A percentile compares a stretch with the other conserved stretches of the same genome.
Evolutionary conservation across 1,140 invertebrate species (phyloP).

Genomic region (Lordiphosa collinella): DNA sequence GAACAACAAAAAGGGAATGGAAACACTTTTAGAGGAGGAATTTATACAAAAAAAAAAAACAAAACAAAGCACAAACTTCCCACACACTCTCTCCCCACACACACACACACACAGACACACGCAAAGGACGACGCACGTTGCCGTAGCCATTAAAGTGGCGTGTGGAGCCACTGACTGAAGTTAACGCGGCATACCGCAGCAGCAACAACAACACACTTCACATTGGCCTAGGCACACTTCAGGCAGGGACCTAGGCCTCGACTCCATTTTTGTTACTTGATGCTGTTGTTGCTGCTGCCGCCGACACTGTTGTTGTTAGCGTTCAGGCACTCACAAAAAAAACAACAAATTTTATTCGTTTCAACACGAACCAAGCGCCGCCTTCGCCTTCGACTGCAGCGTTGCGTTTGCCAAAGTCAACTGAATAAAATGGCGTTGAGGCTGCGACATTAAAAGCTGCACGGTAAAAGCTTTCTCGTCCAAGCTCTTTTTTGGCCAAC

Average conservation of each 20-base stretch:
- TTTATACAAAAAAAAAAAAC: constrained; percentile 12
- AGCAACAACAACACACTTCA: constrained; percentile 4
- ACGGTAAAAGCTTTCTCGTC: too few species aligned
- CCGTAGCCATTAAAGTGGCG: constrained; percentile 29
- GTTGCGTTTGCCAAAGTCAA: constrained; percentile 33
- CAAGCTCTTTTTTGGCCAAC: not conserved
- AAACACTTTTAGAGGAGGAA: constrained; percentile 7
- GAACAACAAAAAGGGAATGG: constrained; percentile 12
- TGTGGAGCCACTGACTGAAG: constrained; percentile 10
- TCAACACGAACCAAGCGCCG: too few species aligned
- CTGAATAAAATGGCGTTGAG: constrained; percentile 17
- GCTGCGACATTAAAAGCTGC: constrained; percentile 13
- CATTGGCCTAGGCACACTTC: constrained; percentile 7
- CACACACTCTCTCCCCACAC: constrained; percentile 3
- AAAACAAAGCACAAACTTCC: constrained; percentile 36
- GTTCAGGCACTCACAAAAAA: not conserved
- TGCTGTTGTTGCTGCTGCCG: not conserved
- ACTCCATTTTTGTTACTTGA: constrained; percentile 5
- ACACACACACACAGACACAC: constrained; percentile 14
- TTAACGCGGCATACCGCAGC: not conserved
- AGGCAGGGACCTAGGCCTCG: not conserved
- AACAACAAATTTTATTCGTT: too few species aligned
- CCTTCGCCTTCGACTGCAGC: constrained; percentile 24
- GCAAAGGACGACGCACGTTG: constrained; percentile 28
- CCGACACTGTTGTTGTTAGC: constrained; percentile 2